Percentiles rank a stretch among this genome's conserved stretches.
Evolutionary conservation across 2,888 invertebrate species (phyloP).

Genomic region (Anaspis maculata): DNA sequence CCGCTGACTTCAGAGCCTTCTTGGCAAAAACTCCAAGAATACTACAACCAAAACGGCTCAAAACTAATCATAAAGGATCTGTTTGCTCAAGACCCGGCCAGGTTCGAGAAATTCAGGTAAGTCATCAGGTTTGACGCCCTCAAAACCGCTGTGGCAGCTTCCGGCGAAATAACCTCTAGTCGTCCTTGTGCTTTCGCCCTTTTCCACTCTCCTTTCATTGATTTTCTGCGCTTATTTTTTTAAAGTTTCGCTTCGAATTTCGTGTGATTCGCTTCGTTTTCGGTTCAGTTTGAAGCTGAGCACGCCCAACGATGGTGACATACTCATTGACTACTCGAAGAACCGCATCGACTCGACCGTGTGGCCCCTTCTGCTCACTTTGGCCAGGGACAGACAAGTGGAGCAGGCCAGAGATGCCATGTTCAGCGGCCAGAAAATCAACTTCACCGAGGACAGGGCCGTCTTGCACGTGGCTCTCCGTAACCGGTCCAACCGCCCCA

Average conservation of each 20-base stretch:
- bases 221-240: no score
- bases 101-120: slow-evolving; percentile 88
- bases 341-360: slow-evolving; percentile 79
- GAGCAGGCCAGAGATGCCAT: slow-evolving; percentile 82
- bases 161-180: slow-evolving; percentile 13
- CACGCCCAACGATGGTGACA: slow-evolving; percentile 81
- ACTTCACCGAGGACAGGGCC: slow-evolving; percentile 93
- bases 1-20: slow-evolving; percentile 57
- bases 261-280: no score
- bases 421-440: slow-evolving; percentile 91
- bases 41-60: slow-evolving; percentile 61
- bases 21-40: slow-evolving; percentile 68
- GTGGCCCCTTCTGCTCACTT: slow-evolving; percentile 63
- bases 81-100: slow-evolving; percentile 69
- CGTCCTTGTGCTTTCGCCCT: slow-evolving; percentile 8
- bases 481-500: slow-evolving; percentile 70
- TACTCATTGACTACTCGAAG: slow-evolving; percentile 94
- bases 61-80: slow-evolving; percentile 75
- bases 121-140: slow-evolving; percentile 11
- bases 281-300: slow-evolving; percentile 65
- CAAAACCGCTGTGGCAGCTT: no score
- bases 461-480: slow-evolving; percentile 93
- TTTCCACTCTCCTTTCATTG: no score
- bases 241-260: no score
- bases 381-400: slow-evolving; percentile 77